Percentiles rank a stretch among this genome's conserved stretches.
These are phyloP conservation scores for Drosophila melanosoma DNA, from an alignment of 2,888 invertebrate species.

Conservation along the genomic window DNA sequence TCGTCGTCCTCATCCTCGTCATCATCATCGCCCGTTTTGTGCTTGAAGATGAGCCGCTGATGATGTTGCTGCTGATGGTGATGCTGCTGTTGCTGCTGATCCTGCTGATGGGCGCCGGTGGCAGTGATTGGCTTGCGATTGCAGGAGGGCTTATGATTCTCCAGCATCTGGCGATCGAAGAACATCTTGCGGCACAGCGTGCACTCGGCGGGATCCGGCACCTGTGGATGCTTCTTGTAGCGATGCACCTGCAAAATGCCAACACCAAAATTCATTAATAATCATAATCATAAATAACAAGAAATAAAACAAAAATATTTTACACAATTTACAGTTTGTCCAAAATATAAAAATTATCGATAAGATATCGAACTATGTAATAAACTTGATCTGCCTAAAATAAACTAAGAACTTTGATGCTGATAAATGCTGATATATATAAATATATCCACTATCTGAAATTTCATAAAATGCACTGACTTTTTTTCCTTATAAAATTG, in stretches of 20 bases:
- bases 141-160: slow-evolving; percentile 83
- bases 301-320: background rate
- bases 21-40: slow-evolving; percentile 81
- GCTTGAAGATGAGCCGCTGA: slow-evolving; percentile 55
- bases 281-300: background rate
- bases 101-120: slow-evolving; percentile 72
- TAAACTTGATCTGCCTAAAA: background rate
- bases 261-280: background rate
- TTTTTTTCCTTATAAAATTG: too few relatives aligned
- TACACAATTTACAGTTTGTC: too few relatives aligned
- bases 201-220: slow-evolving; percentile 84
- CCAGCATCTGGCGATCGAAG: slow-evolving; percentile 84
- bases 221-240: slow-evolving; percentile 85
- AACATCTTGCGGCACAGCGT: slow-evolving; percentile 84
- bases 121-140: slow-evolving; percentile 79
- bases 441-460: too few relatives aligned
- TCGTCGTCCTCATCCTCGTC: slow-evolving; percentile 65
- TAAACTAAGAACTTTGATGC: background rate
- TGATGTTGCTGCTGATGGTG: slow-evolving; percentile 22
- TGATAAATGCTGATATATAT: background rate
- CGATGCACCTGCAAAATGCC: slow-evolving; percentile 82
- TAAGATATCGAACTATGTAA: background rate
- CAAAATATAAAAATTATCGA: too few relatives aligned
- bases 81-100: slow-evolving; percentile 33
- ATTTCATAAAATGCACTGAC: too few relatives aligned